Base-by-base conservation (phyloP, 2,113 vertebrate genomes). In the Macrotis lagotis region DNA sequence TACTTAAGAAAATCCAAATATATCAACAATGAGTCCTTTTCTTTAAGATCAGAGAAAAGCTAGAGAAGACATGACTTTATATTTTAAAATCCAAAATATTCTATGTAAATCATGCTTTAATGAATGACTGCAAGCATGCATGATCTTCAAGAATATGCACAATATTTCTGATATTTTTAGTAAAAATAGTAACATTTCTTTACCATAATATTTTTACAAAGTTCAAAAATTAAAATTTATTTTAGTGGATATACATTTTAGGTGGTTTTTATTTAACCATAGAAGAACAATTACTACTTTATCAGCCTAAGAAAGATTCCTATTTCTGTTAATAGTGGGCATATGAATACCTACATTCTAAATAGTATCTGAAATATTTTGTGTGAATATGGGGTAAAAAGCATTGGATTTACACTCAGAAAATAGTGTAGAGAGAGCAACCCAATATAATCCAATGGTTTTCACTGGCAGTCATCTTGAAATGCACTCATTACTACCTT, bases 11-110 rank as follows among this genome's bases (percentile, higher is more conserved):
- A 52, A 59, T 53, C 50, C 74, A 91, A 95, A 91, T 55, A 92
- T 50, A 48, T 9, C 92, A 47, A 0, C 2, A 8, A 19, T 83
- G 19, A n/a, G 8, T 31, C 28, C 55, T 91, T 25, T 44, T 96
- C 93, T 92, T 83, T 93, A 88, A 93, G 91, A 14, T 66, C 51
- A 51, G 74, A 51, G 8, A 59, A 91, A 88, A 49, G 12, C 14
- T 37, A 95, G 93, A 90, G 89, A 9, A 93, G 50, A 48, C 88
- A 92, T 91, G 6, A 28, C 51, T 22, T 74, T 95, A 25, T 94
- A 88, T 31, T 12, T 66, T 92, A 22, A 90, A 92, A 89, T 24
- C 51, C 47, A 95, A 94, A 49, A 88, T 31, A 88, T 24, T 83
- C 5, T 16, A 6, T 83, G 6, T 47, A 95, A 49, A n/a, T 90